Evolutionary conservation across 2,113 vertebrate species (phyloP).

Genomic region (Zosterops lateralis): DNA sequence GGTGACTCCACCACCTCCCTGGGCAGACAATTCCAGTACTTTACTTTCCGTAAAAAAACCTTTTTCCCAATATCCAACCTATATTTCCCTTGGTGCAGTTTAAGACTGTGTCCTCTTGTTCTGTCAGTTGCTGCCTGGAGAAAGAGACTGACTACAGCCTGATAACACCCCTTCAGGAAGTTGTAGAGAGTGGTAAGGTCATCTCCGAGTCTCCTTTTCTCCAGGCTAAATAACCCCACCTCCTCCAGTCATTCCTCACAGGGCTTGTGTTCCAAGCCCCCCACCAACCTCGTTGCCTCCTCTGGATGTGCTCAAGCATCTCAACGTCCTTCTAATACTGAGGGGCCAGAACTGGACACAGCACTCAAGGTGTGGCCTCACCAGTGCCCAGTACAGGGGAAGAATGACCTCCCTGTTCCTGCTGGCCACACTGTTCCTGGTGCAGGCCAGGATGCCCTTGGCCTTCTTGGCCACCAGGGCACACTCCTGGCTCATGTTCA

Average conservation of each 20-base stretch:
- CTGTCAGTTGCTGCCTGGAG: neutral
- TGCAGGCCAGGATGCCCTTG: neutral
- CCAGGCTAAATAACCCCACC: neutral
- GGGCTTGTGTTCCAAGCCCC: neutral
- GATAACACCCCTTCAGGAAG: neutral
- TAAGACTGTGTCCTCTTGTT: neutral
- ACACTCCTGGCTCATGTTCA: neutral
- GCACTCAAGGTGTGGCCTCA: neutral
- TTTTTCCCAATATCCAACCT: neutral
- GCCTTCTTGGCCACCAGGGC: neutral
- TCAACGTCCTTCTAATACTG: neutral
- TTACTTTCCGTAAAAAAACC: neutral
- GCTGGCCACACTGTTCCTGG: neutral
- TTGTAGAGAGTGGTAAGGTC: neutral
- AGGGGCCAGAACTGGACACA: neutral
- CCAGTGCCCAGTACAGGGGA: neutral
- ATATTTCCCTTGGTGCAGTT: neutral
- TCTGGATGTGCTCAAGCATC: neutral
- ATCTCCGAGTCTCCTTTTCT: neutral
- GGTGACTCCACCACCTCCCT: neutral
- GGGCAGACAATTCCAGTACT: neutral
- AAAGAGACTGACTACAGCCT: neutral
- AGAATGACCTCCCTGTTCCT: neutral
- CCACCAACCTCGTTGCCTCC: neutral
- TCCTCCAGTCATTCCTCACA: neutral